Evolutionary conservation across 2,113 vertebrate species (phyloP).

Genomic region (Aegotheles bennettii): DNA sequence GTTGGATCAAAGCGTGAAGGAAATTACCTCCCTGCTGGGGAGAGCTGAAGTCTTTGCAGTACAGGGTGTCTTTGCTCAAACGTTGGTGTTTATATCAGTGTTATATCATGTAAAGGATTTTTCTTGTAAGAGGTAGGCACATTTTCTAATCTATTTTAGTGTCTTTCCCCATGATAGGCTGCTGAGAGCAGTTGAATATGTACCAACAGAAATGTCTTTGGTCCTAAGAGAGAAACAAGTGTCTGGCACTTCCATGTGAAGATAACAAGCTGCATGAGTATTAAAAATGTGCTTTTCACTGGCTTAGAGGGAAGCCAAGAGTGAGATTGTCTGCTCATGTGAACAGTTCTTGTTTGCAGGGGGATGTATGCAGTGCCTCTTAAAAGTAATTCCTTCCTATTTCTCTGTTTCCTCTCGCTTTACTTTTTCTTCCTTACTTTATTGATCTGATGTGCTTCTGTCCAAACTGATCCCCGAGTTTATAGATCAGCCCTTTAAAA

Average conservation of each 20-base stretch:
- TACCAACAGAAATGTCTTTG: background rate
- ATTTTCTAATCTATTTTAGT: background rate
- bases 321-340: background rate
- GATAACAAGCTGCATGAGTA: background rate
- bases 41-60: background rate
- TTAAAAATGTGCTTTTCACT: background rate
- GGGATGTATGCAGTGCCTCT: background rate
- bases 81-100: background rate
- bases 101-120: background rate
- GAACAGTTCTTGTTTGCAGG: background rate
- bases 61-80: background rate
- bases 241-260: background rate
- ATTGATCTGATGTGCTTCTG: constrained; percentile 45
- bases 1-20: background rate
- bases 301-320: background rate
- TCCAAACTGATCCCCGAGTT: constrained; percentile 32
- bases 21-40: background rate
- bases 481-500: constrained; percentile 13
- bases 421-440: background rate
- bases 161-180: background rate
- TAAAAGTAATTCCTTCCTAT: background rate
- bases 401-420: background rate
- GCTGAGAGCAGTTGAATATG: background rate
- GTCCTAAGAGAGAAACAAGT: background rate
- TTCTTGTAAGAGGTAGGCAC: background rate